Conservation (phyloP, 64 coral and sea anemone genomes). For the Pachyseris speciosa region DNA sequence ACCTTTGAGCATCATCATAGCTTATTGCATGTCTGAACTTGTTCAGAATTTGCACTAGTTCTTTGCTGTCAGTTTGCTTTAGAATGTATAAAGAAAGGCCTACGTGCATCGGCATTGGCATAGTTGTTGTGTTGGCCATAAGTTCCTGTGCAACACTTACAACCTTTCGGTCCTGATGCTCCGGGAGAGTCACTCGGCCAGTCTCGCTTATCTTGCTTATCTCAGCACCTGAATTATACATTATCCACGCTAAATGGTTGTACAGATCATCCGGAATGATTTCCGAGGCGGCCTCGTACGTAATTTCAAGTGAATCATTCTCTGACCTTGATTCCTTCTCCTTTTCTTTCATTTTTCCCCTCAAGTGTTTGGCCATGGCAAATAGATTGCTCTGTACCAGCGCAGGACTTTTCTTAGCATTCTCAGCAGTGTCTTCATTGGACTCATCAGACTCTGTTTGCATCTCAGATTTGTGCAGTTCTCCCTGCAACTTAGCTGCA, state of each 20-base stretch:
- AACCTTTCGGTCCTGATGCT: constrained; percentile 14
- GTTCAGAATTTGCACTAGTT: background rate
- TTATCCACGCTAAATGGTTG: constrained; percentile 46
- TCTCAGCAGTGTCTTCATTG: background rate
- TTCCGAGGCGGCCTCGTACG: constrained; percentile 26
- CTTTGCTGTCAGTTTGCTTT: constrained; percentile 18
- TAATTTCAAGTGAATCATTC: constrained; percentile 27
- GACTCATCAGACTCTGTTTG: background rate
- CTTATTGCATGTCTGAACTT: constrained; percentile 22
- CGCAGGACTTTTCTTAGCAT: background rate
- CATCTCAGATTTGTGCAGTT: background rate
- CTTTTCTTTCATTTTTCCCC: constrained; percentile 18
- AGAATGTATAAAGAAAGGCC: constrained; percentile 22
- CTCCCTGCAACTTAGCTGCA: constrained; percentile 21
- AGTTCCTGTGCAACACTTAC: constrained; percentile 33
- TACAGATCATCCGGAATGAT: constrained; percentile 22
- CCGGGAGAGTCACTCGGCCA: constrained; percentile 11
- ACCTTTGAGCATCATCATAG: constrained; percentile 37
- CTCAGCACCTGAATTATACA: constrained; percentile 4
- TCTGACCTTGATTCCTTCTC: constrained; percentile 1
- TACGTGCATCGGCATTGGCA: constrained; percentile 29
- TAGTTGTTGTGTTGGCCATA: constrained; percentile 29
- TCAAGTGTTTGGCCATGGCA: constrained; percentile 12
- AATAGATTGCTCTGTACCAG: background rate
- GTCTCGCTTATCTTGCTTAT: background rate